Evolutionary conservation across 2,797 vertebrate genomes (phyloP).

Genomic region (Gymnopithys bicolor): DNA sequence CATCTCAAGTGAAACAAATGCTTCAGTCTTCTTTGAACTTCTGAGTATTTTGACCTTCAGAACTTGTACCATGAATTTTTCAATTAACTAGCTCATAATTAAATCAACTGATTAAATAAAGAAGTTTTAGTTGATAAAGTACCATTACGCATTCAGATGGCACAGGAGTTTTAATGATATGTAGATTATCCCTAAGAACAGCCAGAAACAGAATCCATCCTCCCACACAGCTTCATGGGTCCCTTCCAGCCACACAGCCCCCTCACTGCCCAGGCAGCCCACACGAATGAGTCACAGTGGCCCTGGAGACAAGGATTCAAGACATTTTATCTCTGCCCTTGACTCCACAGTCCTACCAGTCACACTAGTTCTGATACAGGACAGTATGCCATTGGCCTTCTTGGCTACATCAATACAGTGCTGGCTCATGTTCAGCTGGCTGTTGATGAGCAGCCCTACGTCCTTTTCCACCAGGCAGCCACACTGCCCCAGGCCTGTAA

Average conservation of each 20-base stretch:
- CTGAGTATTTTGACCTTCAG: slow-evolving; percentile 71
- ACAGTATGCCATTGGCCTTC: not conserved
- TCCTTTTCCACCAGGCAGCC: not conserved
- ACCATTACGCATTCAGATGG: slow-evolving; percentile 60
- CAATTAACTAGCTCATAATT: slow-evolving; percentile 75
- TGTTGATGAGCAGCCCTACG: not conserved
- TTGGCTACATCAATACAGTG: not conserved
- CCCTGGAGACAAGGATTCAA: not conserved
- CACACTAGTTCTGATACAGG: not conserved
- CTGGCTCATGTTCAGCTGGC: not conserved
- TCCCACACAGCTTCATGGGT: not conserved
- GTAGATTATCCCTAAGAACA: slow-evolving; percentile 61
- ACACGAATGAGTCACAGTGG: not conserved
- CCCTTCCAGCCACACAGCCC: not conserved
- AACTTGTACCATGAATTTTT: slow-evolving; percentile 72
- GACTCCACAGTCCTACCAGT: not conserved
- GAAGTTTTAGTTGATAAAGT: slow-evolving; percentile 73
- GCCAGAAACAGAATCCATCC: not conserved
- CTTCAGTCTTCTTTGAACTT: slow-evolving; percentile 55
- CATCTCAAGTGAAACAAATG: slow-evolving; percentile 26
- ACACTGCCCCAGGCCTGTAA: not conserved
- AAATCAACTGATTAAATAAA: slow-evolving; percentile 76
- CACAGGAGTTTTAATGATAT: slow-evolving; percentile 67
- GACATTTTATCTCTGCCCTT: not conserved
- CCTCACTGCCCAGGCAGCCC: not conserved